Percentiles rank a stretch among this genome's conserved stretches.
Conservation (phyloP, 2,797 vertebrate genomes). For the Eulemur coronatus region DNA sequence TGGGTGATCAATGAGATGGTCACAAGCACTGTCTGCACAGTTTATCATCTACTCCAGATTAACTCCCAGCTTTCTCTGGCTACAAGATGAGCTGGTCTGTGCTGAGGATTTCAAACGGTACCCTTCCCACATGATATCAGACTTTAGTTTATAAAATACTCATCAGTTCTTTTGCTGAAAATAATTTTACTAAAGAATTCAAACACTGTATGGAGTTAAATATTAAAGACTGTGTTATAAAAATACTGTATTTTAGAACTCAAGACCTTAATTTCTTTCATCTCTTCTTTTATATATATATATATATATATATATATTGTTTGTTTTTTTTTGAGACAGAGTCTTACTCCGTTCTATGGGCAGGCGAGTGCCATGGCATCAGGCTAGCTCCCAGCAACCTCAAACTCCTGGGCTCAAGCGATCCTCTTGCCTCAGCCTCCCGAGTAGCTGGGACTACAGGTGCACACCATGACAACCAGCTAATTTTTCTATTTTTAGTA, state of each 20-base stretch:
- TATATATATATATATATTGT: too few relatives aligned
- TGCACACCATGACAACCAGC: too few relatives aligned
- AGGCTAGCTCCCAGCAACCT: too few relatives aligned
- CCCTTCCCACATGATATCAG: background rate
- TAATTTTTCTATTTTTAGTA: too few relatives aligned
- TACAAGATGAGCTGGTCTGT: background rate
- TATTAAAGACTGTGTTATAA: background rate
- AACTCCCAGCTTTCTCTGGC: background rate
- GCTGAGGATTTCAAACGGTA: constrained; percentile 10
- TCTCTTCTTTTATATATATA: too few relatives aligned
- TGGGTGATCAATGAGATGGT: background rate
- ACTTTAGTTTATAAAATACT: constrained; percentile 24
- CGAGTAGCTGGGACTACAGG: too few relatives aligned
- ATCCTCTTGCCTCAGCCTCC: too few relatives aligned
- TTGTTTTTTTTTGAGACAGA: too few relatives aligned
- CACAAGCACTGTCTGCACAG: background rate
- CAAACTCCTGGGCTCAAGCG: too few relatives aligned
- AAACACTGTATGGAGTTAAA: background rate
- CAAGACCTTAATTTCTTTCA: background rate
- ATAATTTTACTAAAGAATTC: background rate
- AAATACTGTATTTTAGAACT: background rate
- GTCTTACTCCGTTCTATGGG: too few relatives aligned
- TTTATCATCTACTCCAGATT: background rate
- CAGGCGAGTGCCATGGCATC: too few relatives aligned
- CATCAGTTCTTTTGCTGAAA: constrained; percentile 20